These are phyloP conservation scores for Thalassarche chlororhynchos DNA, from an alignment of 2,113 vertebrate species.

Conservation along the genomic window DNA sequence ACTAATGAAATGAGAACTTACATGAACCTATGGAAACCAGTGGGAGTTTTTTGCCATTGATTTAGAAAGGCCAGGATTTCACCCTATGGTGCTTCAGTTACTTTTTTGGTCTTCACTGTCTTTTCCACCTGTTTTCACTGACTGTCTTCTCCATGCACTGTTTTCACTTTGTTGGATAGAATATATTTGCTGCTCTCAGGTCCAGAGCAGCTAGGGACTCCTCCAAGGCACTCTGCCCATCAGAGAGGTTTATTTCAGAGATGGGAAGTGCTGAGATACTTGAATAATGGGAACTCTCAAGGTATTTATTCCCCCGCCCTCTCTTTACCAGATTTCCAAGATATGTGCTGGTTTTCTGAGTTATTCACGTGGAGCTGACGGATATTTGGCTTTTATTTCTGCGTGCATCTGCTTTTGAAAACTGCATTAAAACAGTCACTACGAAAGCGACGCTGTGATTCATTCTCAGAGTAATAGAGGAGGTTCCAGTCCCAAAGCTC, in stretches of 20 bases:
- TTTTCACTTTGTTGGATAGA: background rate
- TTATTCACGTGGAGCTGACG: accelerated
- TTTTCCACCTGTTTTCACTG: background rate
- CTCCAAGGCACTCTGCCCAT: background rate
- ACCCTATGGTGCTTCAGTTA: background rate
- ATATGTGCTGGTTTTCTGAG: background rate
- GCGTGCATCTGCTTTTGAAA: background rate
- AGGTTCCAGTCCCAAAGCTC: background rate
- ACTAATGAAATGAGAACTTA: background rate
- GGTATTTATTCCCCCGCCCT: background rate
- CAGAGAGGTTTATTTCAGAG: background rate
- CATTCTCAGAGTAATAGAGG: accelerated
- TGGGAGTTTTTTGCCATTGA: background rate
- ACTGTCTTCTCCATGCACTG: background rate
- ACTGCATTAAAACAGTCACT: background rate
- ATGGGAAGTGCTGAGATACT: background rate
- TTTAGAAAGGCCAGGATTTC: background rate
- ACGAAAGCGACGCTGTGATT: background rate
- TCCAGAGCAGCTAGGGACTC: background rate
- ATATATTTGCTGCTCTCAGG: background rate
- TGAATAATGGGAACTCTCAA: background rate
- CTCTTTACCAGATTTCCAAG: background rate
- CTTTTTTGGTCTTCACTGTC: background rate
- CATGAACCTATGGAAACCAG: background rate
- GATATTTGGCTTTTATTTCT: background rate